Conservation (phyloP, 2,113 vertebrate genomes). For the Macrotis lagotis region DNA sequence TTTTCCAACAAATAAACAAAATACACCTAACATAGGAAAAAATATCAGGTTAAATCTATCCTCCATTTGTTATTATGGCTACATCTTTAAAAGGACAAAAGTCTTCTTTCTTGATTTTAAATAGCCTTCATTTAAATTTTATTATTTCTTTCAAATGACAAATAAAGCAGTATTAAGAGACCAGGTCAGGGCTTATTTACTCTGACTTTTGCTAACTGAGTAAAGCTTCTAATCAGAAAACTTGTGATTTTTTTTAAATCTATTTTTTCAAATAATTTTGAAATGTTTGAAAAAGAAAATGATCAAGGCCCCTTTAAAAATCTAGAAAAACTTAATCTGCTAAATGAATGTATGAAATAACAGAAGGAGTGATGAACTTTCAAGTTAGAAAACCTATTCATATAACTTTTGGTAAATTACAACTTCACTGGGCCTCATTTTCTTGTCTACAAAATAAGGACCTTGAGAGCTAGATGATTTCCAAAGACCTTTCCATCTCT, state of each 20-base stretch:
- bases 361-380: not conserved
- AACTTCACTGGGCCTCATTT: not conserved
- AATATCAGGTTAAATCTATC: not conserved
- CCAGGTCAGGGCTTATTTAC: not conserved
- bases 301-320: not conserved
- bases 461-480: not conserved
- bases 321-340: not conserved
- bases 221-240: constrained; percentile 39
- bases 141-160: not conserved
- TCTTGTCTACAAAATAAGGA: not conserved
- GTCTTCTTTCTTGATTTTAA: constrained; percentile 13
- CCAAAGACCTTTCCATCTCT: not conserved
- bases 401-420: not conserved
- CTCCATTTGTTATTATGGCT: not conserved
- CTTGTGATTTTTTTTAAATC: not conserved
- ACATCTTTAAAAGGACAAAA: constrained; percentile 31
- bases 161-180: constrained; percentile 1
- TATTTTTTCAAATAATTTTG: constrained; percentile 38
- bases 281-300: not conserved
- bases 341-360: not conserved
- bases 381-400: not conserved
- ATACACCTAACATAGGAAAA: not conserved
- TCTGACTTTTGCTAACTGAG: not conserved
- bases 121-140: constrained; percentile 17
- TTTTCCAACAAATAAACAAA: constrained; percentile 20